These are phyloP conservation scores for Drosophila varians DNA, from an alignment of 1,140 invertebrate genomes.

Conservation along the genomic window DNA sequence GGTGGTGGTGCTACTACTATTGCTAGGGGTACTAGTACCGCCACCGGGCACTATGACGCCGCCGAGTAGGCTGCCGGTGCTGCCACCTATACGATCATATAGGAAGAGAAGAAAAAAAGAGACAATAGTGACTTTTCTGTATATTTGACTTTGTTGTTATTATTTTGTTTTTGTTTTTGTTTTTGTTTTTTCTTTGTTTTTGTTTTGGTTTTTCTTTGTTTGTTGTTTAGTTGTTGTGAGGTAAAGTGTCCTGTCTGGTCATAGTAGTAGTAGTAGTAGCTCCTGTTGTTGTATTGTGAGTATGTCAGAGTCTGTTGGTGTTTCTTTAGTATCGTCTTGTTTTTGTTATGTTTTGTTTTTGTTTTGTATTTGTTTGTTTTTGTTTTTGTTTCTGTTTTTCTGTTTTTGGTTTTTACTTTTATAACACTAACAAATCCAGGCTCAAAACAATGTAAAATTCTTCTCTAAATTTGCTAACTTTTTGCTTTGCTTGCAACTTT, in stretches of 20 bases:
- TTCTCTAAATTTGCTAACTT: conserved; percentile 52
- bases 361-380: conserved; percentile 26
- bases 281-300: conserved; percentile 9
- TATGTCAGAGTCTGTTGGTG: conserved; percentile 15
- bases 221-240: conserved; percentile 25
- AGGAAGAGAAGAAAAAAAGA: conserved; percentile 84
- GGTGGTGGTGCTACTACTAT: conserved; percentile 71
- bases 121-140: conserved; percentile 84
- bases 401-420: conserved; percentile 52
- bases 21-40: conserved; percentile 77
- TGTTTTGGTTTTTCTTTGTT: conserved; percentile 29
- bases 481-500: conserved; percentile 5
- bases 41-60: conserved; percentile 82
- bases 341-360: conserved; percentile 14
- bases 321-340: conserved; percentile 22
- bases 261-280: too few species aligned
- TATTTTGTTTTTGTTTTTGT: conserved; percentile 38
- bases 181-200: conserved; percentile 17
- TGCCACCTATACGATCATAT: conserved; percentile 83
- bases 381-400: conserved; percentile 28
- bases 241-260: conserved; percentile 16
- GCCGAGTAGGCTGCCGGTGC: conserved; percentile 82
- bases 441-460: conserved; percentile 77
- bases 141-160: conserved; percentile 76
- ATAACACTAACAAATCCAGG: conserved; percentile 83